phyloP scores from a whole-genome alignment of 2,113 vertebrate species.

The Neofelis nebulosa region DNA sequence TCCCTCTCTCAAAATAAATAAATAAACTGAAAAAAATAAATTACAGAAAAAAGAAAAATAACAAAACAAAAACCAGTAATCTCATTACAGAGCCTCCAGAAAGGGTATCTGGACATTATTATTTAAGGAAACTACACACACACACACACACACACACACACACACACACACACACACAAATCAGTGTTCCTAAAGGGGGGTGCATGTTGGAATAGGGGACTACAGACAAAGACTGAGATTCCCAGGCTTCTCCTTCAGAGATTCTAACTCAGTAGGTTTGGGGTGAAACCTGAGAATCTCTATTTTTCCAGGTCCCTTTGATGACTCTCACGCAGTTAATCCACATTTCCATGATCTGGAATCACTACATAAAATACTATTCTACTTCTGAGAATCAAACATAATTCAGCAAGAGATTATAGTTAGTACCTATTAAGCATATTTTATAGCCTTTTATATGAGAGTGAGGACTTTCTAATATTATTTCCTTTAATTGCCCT shows the following conservation, averaged over 20 bases:
- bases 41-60: not conserved
- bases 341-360: not conserved
- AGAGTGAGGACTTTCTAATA: not conserved
- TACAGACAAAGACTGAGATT: not conserved
- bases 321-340: not conserved
- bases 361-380: not conserved
- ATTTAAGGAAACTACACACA: not conserved
- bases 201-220: not conserved
- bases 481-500: not conserved
- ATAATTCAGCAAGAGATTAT: not conserved
- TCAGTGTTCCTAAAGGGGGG: not conserved
- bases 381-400: not conserved
- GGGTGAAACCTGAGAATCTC: not conserved
- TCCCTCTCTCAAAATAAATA: too few relatives aligned
- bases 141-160: not conserved
- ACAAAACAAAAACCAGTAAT: not conserved
- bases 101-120: not conserved
- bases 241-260: not conserved
- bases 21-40: too few relatives aligned
- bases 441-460: conserved; percentile 10
- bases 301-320: not conserved
- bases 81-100: not conserved
- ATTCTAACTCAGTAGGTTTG: not conserved
- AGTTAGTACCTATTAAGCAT: not conserved
- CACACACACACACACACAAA: too few relatives aligned